phyloP scores from a whole-genome alignment of 2,888 invertebrate species.

The Chelonus formosanus region DNA sequence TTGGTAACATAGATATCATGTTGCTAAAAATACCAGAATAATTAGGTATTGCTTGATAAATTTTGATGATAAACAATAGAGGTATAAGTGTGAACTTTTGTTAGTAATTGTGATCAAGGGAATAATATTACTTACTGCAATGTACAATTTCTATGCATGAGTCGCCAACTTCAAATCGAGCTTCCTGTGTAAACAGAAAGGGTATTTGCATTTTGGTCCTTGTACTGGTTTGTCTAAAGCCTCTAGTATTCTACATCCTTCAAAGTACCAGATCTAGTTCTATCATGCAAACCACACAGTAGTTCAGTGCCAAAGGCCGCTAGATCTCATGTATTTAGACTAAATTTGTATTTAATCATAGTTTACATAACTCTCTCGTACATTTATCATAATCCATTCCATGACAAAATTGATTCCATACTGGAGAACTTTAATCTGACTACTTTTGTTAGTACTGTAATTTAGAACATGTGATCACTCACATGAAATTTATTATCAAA shows the following conservation, averaged over 20 bases:
- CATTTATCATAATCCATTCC: not conserved
- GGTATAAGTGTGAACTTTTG: conserved; percentile 8
- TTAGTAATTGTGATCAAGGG: conserved; percentile 26
- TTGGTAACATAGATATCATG: no score
- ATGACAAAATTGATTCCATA: conserved; percentile 6
- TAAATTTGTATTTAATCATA: conserved; percentile 26
- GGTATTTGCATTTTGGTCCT: conserved; percentile 64
- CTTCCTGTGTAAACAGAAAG: conserved; percentile 64
- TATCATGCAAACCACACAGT: conserved; percentile 57
- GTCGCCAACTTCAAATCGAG: conserved; percentile 57
- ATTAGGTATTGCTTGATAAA: no score
- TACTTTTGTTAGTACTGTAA: no score
- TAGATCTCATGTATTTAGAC: conserved; percentile 22
- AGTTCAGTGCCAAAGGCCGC: conserved; percentile 38
- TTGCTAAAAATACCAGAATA: no score
- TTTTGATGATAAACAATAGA: not conserved
- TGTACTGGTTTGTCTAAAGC: conserved; percentile 51
- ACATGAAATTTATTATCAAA: no score
- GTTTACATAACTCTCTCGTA: not conserved
- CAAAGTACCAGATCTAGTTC: conserved; percentile 47
- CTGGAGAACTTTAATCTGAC: not conserved
- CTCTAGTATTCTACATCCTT: conserved; percentile 27
- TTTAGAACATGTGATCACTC: no score
- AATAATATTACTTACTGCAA: conserved; percentile 57
- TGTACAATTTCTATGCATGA: conserved; percentile 64